Percentiles rank a stretch among this genome's conserved stretches.
Evolutionary conservation across 2,797 vertebrate genomes (phyloP).

Genomic region (Chloroceryle amazona): DNA sequence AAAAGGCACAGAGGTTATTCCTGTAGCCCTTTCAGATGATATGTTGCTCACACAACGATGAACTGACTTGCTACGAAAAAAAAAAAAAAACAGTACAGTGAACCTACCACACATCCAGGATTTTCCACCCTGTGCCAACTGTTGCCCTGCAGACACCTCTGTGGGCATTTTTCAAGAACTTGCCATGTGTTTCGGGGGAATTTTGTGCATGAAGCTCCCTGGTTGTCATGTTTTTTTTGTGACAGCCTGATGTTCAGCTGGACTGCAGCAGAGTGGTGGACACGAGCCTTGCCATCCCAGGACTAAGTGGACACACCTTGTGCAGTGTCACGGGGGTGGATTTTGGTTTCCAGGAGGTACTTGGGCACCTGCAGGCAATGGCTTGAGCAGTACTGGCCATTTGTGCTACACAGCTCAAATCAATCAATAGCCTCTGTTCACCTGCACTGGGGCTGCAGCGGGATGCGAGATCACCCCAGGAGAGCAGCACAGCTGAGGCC

Average conservation of each 20-base stretch:
- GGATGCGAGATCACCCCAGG: neutral
- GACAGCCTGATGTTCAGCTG: neutral
- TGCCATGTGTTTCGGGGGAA: neutral
- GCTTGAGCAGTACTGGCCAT: neutral
- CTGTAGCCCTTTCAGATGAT: neutral
- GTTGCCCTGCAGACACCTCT: neutral
- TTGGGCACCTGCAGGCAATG: accelerated
- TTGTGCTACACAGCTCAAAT: neutral
- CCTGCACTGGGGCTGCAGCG: neutral
- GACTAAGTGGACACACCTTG: accelerated
- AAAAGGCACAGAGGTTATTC: neutral
- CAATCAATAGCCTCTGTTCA: accelerated
- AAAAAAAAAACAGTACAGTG: neutral
- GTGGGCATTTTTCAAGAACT: accelerated
- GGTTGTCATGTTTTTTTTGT: too few species aligned
- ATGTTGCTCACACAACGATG: accelerated
- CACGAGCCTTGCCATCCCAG: accelerated
- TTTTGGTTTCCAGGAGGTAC: neutral
- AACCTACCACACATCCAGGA: accelerated
- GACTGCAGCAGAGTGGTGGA: accelerated
- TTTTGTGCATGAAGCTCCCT: accelerated
- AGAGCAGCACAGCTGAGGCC: accelerated
- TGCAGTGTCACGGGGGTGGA: accelerated
- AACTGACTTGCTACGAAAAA: neutral
- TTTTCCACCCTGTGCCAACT: accelerated